Evolutionary conservation across 2,888 invertebrate species (phyloP), one percentile per base, ranked within the genome.

Genomic region (Asteroscopus sphinx): DNA sequence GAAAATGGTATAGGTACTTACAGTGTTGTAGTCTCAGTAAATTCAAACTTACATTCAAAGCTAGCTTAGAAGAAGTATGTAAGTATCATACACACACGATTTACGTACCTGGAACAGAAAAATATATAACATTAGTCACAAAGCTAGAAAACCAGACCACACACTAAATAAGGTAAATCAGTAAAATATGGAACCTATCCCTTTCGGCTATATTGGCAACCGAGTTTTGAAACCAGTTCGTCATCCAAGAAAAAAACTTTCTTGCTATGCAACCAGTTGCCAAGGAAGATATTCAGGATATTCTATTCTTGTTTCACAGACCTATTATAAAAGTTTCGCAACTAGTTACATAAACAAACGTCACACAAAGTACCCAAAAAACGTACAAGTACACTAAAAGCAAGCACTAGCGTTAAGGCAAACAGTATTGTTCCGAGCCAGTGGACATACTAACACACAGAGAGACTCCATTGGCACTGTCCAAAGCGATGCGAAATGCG

Each of bases 51-150:
- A 63, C 45, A 32, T 7, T 32, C 11, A 8, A 11, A 15, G 11
- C 1, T 28, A 28, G 9, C 7, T 39, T 30, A 7, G 8, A 7
- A 7, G 8, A 7, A 12, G 12, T 32, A 11, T n/a, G 21, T 21
- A 21, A 21, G 1, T 21, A 16, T 13, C 8, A 16, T 12, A 33
- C 9, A 12, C 26, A 11, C n/a, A 3, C 0, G 0, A 5, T 2
- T 30, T 33, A 54, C 63, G 13, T 68, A 68, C 67, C 67, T 68
- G 68, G 28, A 68, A 68, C 33, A 68, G 36, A 53, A 51, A 30
- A 13, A 45, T 11, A 45, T 1, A 30, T 3, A 2, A 0, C 21
- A 16, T 16, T 5, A 33, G 25, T 5, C 12, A 35, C 0, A 13
- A 13, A 12, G 12, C n/a, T 16, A 9, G 6, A 12, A 30, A 5